Conservation (phyloP, 2,113 vertebrate species). For the Taxidea taxus region DNA sequence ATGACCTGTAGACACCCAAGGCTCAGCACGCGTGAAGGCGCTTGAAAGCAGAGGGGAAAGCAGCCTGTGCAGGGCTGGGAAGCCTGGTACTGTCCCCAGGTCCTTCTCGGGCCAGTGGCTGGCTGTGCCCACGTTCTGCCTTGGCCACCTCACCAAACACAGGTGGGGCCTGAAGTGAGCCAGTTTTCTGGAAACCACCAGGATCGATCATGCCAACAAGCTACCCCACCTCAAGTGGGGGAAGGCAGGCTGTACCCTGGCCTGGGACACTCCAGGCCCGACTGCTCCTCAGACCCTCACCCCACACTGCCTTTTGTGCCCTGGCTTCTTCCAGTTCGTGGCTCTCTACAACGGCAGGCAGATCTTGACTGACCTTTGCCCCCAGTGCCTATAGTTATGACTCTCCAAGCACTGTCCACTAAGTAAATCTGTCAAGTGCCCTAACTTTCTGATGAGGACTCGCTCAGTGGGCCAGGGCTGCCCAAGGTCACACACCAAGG, state of each 20-base stretch:
- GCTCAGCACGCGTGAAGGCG: no score
- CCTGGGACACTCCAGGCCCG: neutral
- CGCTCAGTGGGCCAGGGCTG: neutral
- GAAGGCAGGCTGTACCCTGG: no score
- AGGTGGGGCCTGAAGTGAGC: neutral
- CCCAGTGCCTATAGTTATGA: fast-evolving
- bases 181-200: neutral
- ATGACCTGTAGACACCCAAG: fast-evolving
- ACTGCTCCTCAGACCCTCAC: neutral
- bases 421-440: neutral
- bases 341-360: neutral
- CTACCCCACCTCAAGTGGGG: fast-evolving
- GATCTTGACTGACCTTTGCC: no score
- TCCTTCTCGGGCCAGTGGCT: fast-evolving
- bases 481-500: neutral
- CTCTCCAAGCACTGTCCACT: no score
- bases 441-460: neutral
- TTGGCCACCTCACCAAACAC: neutral
- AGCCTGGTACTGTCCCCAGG: neutral
- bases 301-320: fast-evolving
- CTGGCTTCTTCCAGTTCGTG: fast-evolving
- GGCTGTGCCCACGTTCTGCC: neutral
- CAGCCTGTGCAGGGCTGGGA: fast-evolving
- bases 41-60: no score
- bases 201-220: fast-evolving